These are phyloP conservation scores for Neofelis nebulosa DNA, from an alignment of 2,113 vertebrate genomes.

Conservation along the genomic window DNA sequence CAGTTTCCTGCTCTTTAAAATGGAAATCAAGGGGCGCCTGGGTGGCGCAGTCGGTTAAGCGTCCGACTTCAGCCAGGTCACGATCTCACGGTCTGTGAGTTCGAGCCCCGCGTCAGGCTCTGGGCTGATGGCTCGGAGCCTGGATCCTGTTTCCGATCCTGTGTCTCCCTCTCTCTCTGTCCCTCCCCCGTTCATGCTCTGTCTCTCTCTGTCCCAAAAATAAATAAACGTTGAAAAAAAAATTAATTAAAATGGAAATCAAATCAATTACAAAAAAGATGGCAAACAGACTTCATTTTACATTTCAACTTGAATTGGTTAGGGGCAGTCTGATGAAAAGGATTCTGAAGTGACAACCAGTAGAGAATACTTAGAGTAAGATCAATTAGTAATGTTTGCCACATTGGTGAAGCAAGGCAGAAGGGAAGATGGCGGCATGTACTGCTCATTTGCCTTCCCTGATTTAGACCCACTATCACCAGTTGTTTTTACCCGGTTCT, in stretches of 20 bases:
- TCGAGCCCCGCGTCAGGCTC: too few relatives aligned
- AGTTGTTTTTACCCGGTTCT: not conserved
- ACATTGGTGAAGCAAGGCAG: not conserved
- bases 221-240: too few relatives aligned
- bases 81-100: too few relatives aligned
- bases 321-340: not conserved
- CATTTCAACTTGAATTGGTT: not conserved
- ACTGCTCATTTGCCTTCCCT: not conserved
- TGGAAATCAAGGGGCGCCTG: not conserved
- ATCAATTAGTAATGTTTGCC: not conserved
- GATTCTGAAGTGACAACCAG: not conserved
- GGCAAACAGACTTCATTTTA: not conserved
- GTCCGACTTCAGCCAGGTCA: too few relatives aligned
- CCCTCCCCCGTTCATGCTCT: too few relatives aligned
- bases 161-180: too few relatives aligned
- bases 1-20: slow-evolving; percentile 20
- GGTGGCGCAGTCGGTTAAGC: too few relatives aligned
- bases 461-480: not conserved
- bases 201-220: too few relatives aligned
- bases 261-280: not conserved
- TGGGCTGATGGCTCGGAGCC: too few relatives aligned
- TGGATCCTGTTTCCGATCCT: too few relatives aligned
- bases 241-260: not conserved
- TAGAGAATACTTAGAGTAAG: not conserved
- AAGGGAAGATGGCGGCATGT: not conserved